These are phyloP conservation scores for Elgaria multicarinata DNA, from an alignment of 2,113 vertebrate species.

Conservation along the genomic window DNA sequence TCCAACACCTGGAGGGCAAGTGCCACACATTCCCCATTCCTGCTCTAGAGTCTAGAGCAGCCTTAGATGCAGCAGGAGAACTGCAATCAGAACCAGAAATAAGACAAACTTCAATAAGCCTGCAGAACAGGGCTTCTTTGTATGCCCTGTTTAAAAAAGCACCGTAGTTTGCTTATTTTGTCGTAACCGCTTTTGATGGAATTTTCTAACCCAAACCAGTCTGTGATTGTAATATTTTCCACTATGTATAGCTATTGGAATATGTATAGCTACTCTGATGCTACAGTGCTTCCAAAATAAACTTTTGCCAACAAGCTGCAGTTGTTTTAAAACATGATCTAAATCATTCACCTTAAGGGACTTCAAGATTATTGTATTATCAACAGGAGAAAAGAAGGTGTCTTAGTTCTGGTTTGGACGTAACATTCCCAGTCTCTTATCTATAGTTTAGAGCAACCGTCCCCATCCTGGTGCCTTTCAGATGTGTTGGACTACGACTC, in stretches of 20 bases:
- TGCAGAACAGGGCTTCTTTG: neutral
- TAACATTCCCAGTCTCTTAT: neutral
- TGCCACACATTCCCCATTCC: no score
- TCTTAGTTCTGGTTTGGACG: fast-evolving
- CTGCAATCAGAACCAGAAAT: neutral
- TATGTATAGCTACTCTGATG: neutral
- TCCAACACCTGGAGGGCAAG: no score
- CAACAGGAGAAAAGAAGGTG: constrained; percentile 2
- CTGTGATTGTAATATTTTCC: neutral
- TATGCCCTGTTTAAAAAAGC: neutral
- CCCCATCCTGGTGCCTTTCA: neutral
- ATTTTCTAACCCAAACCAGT: neutral
- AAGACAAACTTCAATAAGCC: neutral
- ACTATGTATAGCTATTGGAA: neutral
- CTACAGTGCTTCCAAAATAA: neutral
- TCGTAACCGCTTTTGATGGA: neutral
- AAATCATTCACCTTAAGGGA: constrained; percentile 9
- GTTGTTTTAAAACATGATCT: neutral
- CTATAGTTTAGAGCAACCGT: neutral
- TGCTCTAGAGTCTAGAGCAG: no score
- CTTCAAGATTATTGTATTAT: neutral
- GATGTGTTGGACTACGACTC: neutral
- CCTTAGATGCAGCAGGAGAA: neutral
- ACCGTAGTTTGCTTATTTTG: neutral
- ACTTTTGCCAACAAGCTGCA: neutral